These are phyloP conservation scores for Taenaris catops DNA, from an alignment of 2,888 invertebrate species.

Conservation along the genomic window DNA sequence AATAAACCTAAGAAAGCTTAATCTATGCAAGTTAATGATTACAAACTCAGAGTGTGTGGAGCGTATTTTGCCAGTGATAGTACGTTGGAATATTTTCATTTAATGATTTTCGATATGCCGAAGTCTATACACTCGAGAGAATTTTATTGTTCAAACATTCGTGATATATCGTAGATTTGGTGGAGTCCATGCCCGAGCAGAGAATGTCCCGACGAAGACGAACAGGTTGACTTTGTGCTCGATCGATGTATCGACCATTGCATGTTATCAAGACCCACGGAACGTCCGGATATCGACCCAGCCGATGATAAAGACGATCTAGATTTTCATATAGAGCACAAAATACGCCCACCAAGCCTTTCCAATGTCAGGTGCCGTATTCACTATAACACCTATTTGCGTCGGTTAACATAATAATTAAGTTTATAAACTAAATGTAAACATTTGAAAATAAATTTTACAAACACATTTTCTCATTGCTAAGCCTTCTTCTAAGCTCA, in stretches of 20 bases:
- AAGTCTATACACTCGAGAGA: neutral
- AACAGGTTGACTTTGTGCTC: constrained; percentile 85
- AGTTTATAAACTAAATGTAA: constrained; percentile 29
- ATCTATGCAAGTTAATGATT: constrained; percentile 44
- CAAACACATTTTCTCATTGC: constrained; percentile 27
- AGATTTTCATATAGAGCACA: constrained; percentile 76
- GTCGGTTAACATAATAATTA: constrained; percentile 19
- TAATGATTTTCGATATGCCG: too few relatives aligned
- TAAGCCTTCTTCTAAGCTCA: constrained; percentile 34
- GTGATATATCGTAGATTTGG: constrained; percentile 80
- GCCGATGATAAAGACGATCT: constrained; percentile 75
- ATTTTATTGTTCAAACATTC: neutral
- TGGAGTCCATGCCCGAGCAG: constrained; percentile 91
- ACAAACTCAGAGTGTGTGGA: too few relatives aligned
- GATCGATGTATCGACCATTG: constrained; percentile 88
- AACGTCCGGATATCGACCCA: constrained; percentile 55
- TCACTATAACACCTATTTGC: constrained; percentile 6
- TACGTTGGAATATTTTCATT: too few relatives aligned
- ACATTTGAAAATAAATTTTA: constrained; percentile 36
- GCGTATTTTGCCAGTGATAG: too few relatives aligned
- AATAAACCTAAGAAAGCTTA: constrained; percentile 65
- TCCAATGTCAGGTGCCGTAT: constrained; percentile 49
- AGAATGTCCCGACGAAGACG: constrained; percentile 87
- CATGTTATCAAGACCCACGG: constrained; percentile 68
- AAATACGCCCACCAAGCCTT: constrained; percentile 58